These are phyloP conservation scores for Ptilodon capucinus DNA, from an alignment of 2,888 invertebrate genomes.

Conservation along the genomic window DNA sequence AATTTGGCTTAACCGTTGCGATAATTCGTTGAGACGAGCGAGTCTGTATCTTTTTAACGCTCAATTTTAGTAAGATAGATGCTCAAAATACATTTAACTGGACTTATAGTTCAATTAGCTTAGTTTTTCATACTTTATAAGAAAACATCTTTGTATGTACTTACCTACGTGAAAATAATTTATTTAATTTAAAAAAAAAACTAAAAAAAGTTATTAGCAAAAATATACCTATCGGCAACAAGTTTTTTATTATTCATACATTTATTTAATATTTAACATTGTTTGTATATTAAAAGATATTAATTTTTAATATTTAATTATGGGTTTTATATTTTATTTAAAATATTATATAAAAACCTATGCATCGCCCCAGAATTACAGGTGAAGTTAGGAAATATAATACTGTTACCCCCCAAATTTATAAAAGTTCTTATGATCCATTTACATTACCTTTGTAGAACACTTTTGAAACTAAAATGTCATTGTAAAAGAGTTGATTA, in stretches of 20 bases:
- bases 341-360: neutral
- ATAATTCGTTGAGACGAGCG: neutral
- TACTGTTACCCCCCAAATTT: constrained; percentile 5
- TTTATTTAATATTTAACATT: no score
- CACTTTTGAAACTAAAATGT: no score
- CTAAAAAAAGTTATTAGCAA: constrained; percentile 5
- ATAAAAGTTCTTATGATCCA: constrained; percentile 13
- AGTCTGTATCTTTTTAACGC: neutral
- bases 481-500: no score
- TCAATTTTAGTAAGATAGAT: neutral
- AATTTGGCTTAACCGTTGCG: constrained; percentile 28
- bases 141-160: no score
- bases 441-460: no score
- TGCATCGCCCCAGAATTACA: constrained; percentile 43
- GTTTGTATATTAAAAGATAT: neutral
- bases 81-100: neutral
- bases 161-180: no score
- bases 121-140: neutral
- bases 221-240: neutral
- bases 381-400: constrained; percentile 22
- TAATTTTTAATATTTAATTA: neutral
- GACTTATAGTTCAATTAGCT: neutral
- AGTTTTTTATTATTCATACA: neutral
- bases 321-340: constrained; percentile 4
- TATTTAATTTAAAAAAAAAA: no score